Evolutionary conservation across 2,888 invertebrate species (phyloP), one percentile per base, ranked within the genome.

Genomic region (Heteromurus nitidus): DNA sequence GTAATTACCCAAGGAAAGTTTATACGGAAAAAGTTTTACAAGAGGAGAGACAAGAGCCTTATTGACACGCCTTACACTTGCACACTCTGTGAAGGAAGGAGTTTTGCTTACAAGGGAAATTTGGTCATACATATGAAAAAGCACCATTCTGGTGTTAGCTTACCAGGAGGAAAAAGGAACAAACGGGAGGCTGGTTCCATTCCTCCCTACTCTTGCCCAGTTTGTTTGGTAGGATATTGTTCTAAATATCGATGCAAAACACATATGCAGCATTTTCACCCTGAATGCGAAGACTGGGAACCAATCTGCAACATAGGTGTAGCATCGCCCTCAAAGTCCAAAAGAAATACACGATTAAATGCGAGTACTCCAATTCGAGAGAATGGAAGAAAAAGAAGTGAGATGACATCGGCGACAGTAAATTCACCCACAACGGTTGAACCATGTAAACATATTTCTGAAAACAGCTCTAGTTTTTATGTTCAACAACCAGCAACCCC

Each of bases 241-340:
- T 68, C 77, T 28, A 81, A 79, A 53, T 67, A 73, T 18, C 69
- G 60, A 36, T 82, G 82, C 18, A 80, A 82, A 67, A 36, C 47
- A 22, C 84, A 84, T 24, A 81, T 82, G 24, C 60, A 67, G 11
- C 47, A 69, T n/a, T 44, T 58, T 11, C 84, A 84, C 50, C 80
- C 84, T 3, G 76, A 73, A 3, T 47, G 36, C 13, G 28, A 7
- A n/a, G 72, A 70, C 31, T 53, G 36, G 65, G 50, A 70, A 24
- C 55, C 82, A 31, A 60, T 72, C 62, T 31, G 70, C 42, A 64
- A 75, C 30, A 36, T 36, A 31, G 31, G 36, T 50, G 44, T n/a
- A 13, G 2, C 11, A 44, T 44, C 44, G 13, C 44, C 44, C 9
- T 13, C 9, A 44, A 44, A 18, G 20, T 36, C 36, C 36, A 36